These are phyloP conservation scores for Ctenicera cuprea DNA, from an alignment of 2,888 invertebrate species.

Conservation along the genomic window DNA sequence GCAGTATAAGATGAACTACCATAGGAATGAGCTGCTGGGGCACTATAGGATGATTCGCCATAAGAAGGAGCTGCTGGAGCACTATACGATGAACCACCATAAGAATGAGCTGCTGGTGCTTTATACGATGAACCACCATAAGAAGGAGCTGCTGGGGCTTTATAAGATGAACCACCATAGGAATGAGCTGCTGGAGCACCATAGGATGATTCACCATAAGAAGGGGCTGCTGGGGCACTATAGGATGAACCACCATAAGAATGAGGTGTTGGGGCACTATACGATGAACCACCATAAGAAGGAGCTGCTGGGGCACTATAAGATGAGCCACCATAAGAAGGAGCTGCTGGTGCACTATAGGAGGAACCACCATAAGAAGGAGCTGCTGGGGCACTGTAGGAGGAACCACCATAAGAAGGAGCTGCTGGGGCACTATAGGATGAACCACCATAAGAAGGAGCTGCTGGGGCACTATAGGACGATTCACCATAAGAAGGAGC, in stretches of 20 bases:
- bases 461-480: neutral
- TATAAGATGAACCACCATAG: conserved; percentile 52
- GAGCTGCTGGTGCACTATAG: conserved; percentile 45
- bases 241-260: conserved; percentile 34
- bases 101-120: conserved; percentile 49
- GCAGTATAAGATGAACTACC: conserved; percentile 52
- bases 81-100: conserved; percentile 42
- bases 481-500: conserved; percentile 16
- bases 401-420: conserved; percentile 16
- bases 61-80: conserved; percentile 33
- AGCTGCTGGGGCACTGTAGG: conserved; percentile 7
- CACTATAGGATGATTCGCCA: conserved; percentile 45
- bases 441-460: conserved; percentile 36
- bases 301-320: conserved; percentile 36
- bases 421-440: conserved; percentile 21
- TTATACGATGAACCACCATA: conserved; percentile 40
- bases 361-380: neutral
- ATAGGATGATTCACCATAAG: conserved; percentile 42
- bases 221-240: conserved; percentile 21
- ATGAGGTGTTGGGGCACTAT: conserved; percentile 38
- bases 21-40: conserved; percentile 51
- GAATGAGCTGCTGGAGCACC: conserved; percentile 22
- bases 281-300: conserved; percentile 45
- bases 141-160: conserved; percentile 42
- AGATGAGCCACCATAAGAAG: conserved; percentile 46